These are phyloP conservation scores for Dufourea novaeangliae DNA, from an alignment of 1,140 invertebrate genomes.

Conservation along the genomic window DNA sequence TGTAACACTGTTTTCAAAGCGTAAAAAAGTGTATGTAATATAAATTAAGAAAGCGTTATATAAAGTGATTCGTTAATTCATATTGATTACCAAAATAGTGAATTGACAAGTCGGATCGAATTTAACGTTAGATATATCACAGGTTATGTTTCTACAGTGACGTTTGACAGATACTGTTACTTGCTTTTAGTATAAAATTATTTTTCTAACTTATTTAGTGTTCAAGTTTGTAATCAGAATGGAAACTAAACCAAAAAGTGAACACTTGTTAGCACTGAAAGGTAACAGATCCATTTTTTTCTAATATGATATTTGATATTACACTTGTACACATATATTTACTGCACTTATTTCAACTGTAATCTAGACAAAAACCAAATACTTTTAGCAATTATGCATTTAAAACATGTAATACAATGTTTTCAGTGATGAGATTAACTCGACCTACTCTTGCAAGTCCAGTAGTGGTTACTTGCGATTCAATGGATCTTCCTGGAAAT, in stretches of 20 bases:
- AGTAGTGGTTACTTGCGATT: conserved; percentile 90
- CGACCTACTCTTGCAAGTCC: conserved; percentile 92
- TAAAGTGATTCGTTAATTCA: background rate
- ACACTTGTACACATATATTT: background rate
- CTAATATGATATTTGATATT: background rate
- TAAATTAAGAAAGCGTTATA: background rate
- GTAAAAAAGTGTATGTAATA: too few species aligned
- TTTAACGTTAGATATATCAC: background rate
- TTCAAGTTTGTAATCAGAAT: conserved; percentile 51
- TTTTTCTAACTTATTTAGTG: background rate
- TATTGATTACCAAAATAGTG: background rate
- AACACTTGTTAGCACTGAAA: conserved; percentile 77
- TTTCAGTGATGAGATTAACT: conserved; percentile 95
- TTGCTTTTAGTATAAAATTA: background rate
- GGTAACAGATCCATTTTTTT: conserved; percentile 59
- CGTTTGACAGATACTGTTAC: conserved; percentile 11
- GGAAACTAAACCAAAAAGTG: conserved; percentile 76
- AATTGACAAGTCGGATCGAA: conserved; percentile 23
- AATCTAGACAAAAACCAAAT: background rate
- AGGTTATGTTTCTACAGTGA: conserved; percentile 46
- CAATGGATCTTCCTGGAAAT: conserved; percentile 91
- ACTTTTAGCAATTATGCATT: conserved; percentile 8
- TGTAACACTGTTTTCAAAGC: background rate
- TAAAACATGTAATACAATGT: conserved; percentile 33
- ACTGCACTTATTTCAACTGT: background rate